Evolutionary conservation across 2,113 vertebrate species (phyloP), one percentile per base, ranked within the genome.

Genomic region (Forbesichthys papilliferus): DNA sequence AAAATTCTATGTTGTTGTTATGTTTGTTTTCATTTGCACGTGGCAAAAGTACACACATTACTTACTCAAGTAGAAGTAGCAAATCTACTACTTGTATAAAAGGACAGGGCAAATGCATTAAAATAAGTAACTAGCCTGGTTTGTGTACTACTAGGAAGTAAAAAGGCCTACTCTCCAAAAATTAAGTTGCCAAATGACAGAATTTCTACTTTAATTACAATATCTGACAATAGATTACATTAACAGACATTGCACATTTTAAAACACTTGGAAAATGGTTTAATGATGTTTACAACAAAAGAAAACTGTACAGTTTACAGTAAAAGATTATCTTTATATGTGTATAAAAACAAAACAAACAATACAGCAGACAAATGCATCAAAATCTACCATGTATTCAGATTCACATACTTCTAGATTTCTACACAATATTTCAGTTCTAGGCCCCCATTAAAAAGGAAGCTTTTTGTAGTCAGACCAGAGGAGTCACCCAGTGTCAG

Each of bases 231-330:
- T 61, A 47, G 11, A 59, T 20, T 3, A 10, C 53, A 84, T 73
- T 65, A 77, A 89, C 82, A 78, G 64, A 84, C 47, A 74, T 54
- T 56, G 82, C 88, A 92, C 78, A 89, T 94, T 91, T 95, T 93
- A 94, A 96, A 96, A 97, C 96, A 98, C 95, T 96, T 97, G 96
- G 93, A 98, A 99, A 98, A 99, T 94, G 94, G 95, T 99, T 99
- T 99, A 99, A 99, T 98, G 95, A 96, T 95, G 96, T 98, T 98
- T 97, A 98, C 96, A 99, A 98, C 96, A 98, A 96, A 98, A 98
- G 94, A 93, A 85, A 96, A 94, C 96, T 98, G 96, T 98, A 98
- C 97, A 98, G 87, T 94, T 86, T 96, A 98, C 96, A 97, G 96
- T 97, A 95, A 96, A 91, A 93, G 90, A 95, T 95, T 93, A 91